Conservation (phyloP, 2,888 invertebrate species). For the Polylopha cassiicola region DNA sequence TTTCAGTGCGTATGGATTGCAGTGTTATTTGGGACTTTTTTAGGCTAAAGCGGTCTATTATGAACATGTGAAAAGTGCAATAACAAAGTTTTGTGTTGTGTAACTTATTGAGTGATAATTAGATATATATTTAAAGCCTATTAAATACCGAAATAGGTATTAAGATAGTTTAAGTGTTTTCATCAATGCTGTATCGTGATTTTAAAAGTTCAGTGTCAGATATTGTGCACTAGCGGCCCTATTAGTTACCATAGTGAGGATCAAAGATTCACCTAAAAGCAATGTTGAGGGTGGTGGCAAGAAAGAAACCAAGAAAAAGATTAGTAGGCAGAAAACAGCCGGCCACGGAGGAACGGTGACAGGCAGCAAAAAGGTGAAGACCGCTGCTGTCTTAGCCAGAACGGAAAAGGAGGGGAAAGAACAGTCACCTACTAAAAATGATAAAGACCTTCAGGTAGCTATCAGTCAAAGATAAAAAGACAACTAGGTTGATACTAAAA, state of each 20-base stretch:
- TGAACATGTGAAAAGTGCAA: constrained; percentile 15
- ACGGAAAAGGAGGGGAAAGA: constrained; percentile 54
- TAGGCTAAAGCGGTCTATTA: constrained; percentile 14
- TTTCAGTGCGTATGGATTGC: constrained; percentile 73
- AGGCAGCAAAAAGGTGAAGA: constrained; percentile 55
- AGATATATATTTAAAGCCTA: neutral
- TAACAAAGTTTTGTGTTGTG: constrained; percentile 20
- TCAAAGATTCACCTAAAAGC: constrained; percentile 79
- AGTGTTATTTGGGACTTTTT: constrained; percentile 56
- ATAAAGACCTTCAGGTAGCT: constrained; percentile 53
- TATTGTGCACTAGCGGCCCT: constrained; percentile 11
- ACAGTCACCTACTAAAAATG: constrained; percentile 49
- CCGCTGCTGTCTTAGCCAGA: constrained; percentile 49
- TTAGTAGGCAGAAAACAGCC: constrained; percentile 76
- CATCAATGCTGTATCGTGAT: constrained; percentile 9
- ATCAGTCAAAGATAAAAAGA: constrained; percentile 3
- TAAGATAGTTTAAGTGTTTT: neutral
- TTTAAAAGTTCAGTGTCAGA: constrained; percentile 6
- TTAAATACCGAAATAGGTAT: neutral
- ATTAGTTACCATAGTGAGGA: constrained; percentile 82
- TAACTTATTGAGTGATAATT: no score
- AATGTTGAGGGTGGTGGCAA: constrained; percentile 78
- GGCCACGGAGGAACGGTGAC: constrained; percentile 69
- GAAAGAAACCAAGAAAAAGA: constrained; percentile 81
- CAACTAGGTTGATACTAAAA: neutral